These are phyloP conservation scores for Lucifuga dentata DNA, from an alignment of 2,113 vertebrate species.

Conservation along the genomic window DNA sequence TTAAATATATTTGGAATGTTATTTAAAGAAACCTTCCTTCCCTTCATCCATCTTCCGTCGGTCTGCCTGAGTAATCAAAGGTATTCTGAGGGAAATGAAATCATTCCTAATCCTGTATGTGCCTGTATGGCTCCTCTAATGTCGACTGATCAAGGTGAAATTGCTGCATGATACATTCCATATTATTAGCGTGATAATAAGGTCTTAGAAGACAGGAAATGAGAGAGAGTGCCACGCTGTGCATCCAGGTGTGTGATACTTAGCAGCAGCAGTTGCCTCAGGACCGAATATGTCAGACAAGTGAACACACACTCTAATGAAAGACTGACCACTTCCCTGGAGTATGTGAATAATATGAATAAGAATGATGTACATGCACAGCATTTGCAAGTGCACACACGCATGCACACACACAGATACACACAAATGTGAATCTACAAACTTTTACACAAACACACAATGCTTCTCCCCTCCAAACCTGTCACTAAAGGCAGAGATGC, in stretches of 20 bases:
- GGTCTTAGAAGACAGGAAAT: constrained; percentile 42
- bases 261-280: constrained; percentile 58
- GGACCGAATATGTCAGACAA: constrained; percentile 54
- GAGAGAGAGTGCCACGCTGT: constrained; percentile 39
- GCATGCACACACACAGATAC: background rate
- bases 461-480: constrained; percentile 52
- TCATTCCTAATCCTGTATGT: constrained; percentile 58
- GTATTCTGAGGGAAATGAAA: constrained; percentile 39
- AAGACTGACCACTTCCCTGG: constrained; percentile 52
- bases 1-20: constrained; percentile 30
- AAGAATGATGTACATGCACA: constrained; percentile 53
- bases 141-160: constrained; percentile 59
- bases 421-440: constrained; percentile 8
- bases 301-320: constrained; percentile 54
- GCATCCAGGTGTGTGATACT: constrained; percentile 76
- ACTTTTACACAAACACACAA: constrained; percentile 4
- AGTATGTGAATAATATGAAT: constrained; percentile 66
- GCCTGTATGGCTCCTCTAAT: constrained; percentile 25
- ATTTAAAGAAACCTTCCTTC: constrained; percentile 31
- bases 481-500: constrained; percentile 55
- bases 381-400: constrained; percentile 23
- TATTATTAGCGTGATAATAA: constrained; percentile 61
- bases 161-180: constrained; percentile 46
- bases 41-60: constrained; percentile 25
- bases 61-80: constrained; percentile 26